phyloP scores from a whole-genome alignment of 2,888 invertebrate genomes.

The Zelleria hepariella region DNA sequence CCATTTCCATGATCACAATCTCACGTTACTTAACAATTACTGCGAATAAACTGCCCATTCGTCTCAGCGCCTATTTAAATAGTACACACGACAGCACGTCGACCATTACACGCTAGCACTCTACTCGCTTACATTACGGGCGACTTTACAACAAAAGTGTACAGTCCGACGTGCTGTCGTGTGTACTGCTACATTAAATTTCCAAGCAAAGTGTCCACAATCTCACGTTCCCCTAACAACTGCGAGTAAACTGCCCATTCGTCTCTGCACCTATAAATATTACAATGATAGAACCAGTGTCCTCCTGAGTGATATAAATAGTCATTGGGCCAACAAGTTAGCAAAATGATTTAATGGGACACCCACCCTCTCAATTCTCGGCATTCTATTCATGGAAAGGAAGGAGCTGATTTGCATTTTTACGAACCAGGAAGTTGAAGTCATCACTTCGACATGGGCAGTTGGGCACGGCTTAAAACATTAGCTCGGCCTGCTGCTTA shows the following conservation, averaged over 20 bases:
- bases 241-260: neutral
- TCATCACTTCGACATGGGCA: conserved; percentile 23
- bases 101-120: no score
- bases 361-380: conserved; percentile 58
- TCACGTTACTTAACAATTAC: no score
- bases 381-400: conserved; percentile 28
- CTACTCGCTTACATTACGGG: no score
- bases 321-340: conserved; percentile 26
- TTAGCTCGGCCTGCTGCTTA: neutral
- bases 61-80: no score
- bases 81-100: no score
- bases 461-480: neutral
- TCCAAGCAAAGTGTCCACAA: neutral
- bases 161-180: neutral
- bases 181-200: neutral
- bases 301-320: conserved; percentile 22
- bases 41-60: no score
- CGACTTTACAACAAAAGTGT: no score
- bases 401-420: conserved; percentile 67
- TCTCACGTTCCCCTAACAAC: neutral
- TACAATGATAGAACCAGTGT: conserved; percentile 10
- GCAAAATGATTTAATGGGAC: conserved; percentile 32
- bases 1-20: no score
- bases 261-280: conserved; percentile 27
- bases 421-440: conserved; percentile 62